These are phyloP conservation scores for Anoplolepis gracilipes DNA, from an alignment of 1,140 invertebrate species.

Conservation along the genomic window DNA sequence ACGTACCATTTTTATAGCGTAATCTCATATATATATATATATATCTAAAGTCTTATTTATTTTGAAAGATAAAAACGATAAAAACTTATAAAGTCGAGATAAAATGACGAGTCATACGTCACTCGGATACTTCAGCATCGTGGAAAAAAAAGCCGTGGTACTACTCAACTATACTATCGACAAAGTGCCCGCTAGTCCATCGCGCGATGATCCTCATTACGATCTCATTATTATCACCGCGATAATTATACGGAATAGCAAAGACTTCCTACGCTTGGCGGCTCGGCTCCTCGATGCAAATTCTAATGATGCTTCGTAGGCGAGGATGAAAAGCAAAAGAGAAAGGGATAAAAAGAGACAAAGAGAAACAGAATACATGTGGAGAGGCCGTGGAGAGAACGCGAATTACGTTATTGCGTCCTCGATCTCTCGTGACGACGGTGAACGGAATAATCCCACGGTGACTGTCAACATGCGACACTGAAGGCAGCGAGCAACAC, in stretches of 20 bases:
- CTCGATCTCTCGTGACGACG: slow-evolving; percentile 72
- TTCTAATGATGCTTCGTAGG: slow-evolving; percentile 46
- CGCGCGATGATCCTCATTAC: slow-evolving; percentile 51
- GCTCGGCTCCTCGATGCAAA: slow-evolving; percentile 51
- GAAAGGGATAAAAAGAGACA: background rate
- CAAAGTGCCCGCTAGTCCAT: slow-evolving; percentile 4
- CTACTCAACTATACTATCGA: slow-evolving; percentile 28
- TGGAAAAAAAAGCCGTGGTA: background rate
- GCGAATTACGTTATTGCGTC: slow-evolving; percentile 65
- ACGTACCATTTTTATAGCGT: background rate
- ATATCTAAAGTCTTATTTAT: background rate
- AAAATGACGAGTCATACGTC: background rate
- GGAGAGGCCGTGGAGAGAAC: slow-evolving; percentile 41
- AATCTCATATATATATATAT: background rate
- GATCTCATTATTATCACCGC: slow-evolving; percentile 53
- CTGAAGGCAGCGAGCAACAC: slow-evolving; percentile 25
- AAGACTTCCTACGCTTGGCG: slow-evolving; percentile 55
- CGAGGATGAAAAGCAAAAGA: background rate
- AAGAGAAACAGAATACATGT: background rate
- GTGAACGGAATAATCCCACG: slow-evolving; percentile 79
- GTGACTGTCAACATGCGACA: slow-evolving; percentile 80
- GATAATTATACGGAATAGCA: slow-evolving; percentile 49
- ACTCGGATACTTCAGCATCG: background rate
- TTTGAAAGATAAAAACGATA: background rate
- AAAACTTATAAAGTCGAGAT: too few species aligned